phyloP scores from a whole-genome alignment of 2,113 vertebrate genomes.

The Aspidoscelis tigris region DNA sequence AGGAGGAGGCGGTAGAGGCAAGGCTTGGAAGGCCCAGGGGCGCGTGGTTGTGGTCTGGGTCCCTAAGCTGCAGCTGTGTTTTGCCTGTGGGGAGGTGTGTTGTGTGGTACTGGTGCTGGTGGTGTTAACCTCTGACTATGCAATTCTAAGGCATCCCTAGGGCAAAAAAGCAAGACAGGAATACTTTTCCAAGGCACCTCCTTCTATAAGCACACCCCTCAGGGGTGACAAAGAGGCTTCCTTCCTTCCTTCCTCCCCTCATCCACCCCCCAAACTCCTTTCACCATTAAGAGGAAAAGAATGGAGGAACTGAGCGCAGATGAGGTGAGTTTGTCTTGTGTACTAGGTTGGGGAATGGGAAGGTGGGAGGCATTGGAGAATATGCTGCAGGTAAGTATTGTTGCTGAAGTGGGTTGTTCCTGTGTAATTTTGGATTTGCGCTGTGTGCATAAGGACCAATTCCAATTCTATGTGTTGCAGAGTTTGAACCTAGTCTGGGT shows the following conservation, averaged over 20 bases:
- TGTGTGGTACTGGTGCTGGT: constrained; percentile 40
- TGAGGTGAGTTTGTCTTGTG: constrained; percentile 83
- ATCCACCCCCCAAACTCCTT: constrained; percentile 57
- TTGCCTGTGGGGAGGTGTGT: constrained; percentile 34
- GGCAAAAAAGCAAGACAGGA: constrained; percentile 61
- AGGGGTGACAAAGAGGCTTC: constrained; percentile 55
- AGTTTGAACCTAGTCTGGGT: too few species aligned
- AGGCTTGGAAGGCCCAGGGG: neutral
- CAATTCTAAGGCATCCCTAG: constrained; percentile 75
- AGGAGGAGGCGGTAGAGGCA: neutral
- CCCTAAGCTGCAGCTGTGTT: neutral
- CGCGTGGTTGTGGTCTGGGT: neutral
- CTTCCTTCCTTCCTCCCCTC: neutral
- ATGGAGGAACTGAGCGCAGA: constrained; percentile 99
- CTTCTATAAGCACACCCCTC: constrained; percentile 38
- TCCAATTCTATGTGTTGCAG: neutral
- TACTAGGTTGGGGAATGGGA: constrained; percentile 25
- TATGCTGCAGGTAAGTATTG: neutral
- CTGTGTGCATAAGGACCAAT: neutral
- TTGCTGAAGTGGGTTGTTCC: neutral
- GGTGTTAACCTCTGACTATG: constrained; percentile 73
- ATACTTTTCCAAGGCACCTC: constrained; percentile 47
- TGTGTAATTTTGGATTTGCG: too few species aligned
- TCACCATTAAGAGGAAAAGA: constrained; percentile 85
- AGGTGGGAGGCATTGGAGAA: neutral